Conservation (phyloP, 2,888 invertebrate species). For the Drosophila aldrichi region DNA sequence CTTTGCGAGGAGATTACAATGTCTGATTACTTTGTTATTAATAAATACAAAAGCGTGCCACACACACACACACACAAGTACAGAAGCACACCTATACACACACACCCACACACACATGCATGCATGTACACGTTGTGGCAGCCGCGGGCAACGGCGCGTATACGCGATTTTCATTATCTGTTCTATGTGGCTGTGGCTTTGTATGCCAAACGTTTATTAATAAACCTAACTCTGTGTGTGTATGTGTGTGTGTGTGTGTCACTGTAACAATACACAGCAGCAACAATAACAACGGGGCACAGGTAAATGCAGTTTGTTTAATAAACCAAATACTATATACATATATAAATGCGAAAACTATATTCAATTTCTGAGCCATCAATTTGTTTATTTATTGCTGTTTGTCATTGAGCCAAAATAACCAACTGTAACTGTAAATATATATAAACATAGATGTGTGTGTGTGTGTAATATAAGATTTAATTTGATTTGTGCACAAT, state of each 20-base stretch:
- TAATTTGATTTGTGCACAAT: conserved; percentile 45
- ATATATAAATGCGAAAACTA: conserved; percentile 20
- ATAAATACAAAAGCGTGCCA: conserved; percentile 72
- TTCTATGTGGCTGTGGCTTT: conserved; percentile 53
- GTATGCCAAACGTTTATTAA: conserved; percentile 73
- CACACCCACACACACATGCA: conserved; percentile 24
- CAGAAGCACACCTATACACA: conserved; percentile 8
- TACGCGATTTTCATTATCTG: conserved; percentile 74
- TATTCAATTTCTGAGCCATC: conserved; percentile 49
- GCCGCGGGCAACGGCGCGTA: conserved; percentile 53
- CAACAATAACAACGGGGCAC: background rate
- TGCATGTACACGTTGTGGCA: conserved; percentile 19
- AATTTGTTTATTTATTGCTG: conserved; percentile 17
- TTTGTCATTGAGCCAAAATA: conserved; percentile 28
- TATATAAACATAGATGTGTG: background rate
- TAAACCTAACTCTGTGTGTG: conserved; percentile 52
- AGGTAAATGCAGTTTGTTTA: conserved; percentile 48
- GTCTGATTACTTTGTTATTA: conserved; percentile 80
- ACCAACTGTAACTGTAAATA: conserved; percentile 6
- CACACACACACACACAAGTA: conserved; percentile 26
- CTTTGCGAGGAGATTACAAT: conserved; percentile 77
- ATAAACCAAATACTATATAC: conserved; percentile 25
- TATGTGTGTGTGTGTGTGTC: conserved; percentile 11
- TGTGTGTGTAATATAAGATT: conserved; percentile 30
- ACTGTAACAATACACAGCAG: conserved; percentile 17